Base-by-base conservation (phyloP, 2,797 vertebrate genomes). In the Philypnodon macrostomus region DNA sequence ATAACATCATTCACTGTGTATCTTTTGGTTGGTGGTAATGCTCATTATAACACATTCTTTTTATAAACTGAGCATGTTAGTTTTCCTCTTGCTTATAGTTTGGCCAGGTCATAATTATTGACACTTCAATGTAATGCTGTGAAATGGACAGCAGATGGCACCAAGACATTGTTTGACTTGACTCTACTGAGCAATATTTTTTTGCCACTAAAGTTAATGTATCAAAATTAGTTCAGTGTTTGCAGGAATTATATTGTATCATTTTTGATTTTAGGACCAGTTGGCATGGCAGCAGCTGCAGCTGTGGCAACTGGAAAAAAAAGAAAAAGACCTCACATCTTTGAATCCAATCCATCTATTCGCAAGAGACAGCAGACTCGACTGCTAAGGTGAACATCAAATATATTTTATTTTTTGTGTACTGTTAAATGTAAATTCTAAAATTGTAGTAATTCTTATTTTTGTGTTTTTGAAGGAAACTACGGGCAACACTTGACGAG, bases 291-390 rank as follows among this genome's bases (percentile, higher is more conserved):
- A 1, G 96, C 97, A 0, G 97, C 96, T 0, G 97, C 96, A 33
- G 97, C 97, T 0, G 97, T 99, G 58, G 97, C 97, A 2, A 99
- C 96, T 0, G 97, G 97, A 2, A 99, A 98, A 53, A 99, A 99
- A 70, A 80, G 96, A 51, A 98, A 99, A 78, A 86, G 95, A 8
- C 96, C 97, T 4, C 97, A 99, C n/a, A 92, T 98, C 13, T 99
- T 99, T 56, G 96, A 99, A 57, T 99, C 97, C 46, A 99, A 99
- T 80, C 97, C 97, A 0, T 98, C 97, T 1, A 98, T 99, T 62
- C 91, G 97, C 38, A 99, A 99, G 81, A 90, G 97, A 80, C 97
- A 99, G 77, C 97, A 99, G 87, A 98, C 97, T 0, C 94, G 96
- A 7, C 85, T 99, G 77, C 91, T 99, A 47, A 91, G 97, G 96